Percentiles rank a stretch among this genome's conserved stretches.
Evolutionary conservation across 2,797 vertebrate genomes (phyloP).

Genomic region (Acrossocheilus wenchowensis): DNA sequence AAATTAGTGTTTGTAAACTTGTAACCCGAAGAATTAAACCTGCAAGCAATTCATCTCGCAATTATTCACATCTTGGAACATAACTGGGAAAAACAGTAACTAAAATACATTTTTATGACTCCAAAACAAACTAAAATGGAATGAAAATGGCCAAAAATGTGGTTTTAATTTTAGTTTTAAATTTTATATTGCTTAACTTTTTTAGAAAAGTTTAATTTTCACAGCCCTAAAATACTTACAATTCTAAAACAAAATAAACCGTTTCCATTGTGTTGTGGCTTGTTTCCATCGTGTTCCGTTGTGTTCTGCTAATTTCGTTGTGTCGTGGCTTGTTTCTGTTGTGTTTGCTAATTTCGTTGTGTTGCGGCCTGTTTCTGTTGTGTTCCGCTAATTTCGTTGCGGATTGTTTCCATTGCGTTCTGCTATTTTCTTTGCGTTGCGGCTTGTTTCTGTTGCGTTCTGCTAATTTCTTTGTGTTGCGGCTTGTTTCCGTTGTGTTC

Average conservation of each 20-base stretch:
- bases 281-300: no score
- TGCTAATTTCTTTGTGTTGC: no score
- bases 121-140: neutral
- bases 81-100: neutral
- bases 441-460: no score
- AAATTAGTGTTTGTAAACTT: neutral
- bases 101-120: neutral
- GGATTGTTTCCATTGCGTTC: no score
- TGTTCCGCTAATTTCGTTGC: no score
- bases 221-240: no score
- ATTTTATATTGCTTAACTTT: neutral
- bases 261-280: neutral
- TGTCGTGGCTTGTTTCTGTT: neutral
- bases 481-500: no score
- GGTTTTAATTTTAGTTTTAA: neutral
- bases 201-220: neutral
- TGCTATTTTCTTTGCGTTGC: rapidly evolving
- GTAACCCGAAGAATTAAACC: neutral
- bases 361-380: no score
- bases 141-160: neutral
- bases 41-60: neutral
- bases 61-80: neutral
- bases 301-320: no score
- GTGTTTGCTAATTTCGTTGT: no score
- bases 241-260: no score